A percentile compares a stretch with the other conserved stretches of the same genome.
Evolutionary conservation across 2,113 vertebrate genomes (phyloP).

Genomic region (Phyllostomus hastatus): DNA sequence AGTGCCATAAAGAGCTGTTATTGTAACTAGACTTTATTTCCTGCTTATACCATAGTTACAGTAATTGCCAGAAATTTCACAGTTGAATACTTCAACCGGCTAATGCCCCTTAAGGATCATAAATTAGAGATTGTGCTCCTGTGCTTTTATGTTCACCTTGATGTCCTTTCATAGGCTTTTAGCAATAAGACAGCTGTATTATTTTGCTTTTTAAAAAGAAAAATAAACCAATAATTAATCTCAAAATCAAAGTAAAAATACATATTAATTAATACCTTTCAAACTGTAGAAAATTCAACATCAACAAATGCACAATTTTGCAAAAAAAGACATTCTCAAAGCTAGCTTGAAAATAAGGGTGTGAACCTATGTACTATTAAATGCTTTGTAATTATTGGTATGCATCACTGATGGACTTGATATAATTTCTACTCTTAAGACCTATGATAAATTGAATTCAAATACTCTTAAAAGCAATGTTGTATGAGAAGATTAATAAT

Average conservation of each 20-base stretch:
- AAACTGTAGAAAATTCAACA: not conserved
- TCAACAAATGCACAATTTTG: not conserved
- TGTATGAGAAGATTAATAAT: not conserved
- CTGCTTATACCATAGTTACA: not conserved
- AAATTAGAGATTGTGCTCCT: not conserved
- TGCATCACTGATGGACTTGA: not conserved
- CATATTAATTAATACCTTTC: constrained; percentile 16
- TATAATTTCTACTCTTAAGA: not conserved
- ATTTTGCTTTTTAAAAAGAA: not conserved
- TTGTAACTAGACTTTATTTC: not conserved
- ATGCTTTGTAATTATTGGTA: not conserved
- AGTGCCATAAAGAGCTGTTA: not conserved
- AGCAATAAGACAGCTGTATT: not conserved
- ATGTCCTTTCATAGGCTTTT: not conserved
- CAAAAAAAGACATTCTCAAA: not conserved
- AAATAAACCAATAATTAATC: not conserved
- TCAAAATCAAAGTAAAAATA: not conserved
- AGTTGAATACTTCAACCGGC: not conserved
- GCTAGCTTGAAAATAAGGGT: not conserved
- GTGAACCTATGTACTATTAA: not conserved
- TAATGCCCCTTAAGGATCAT: not conserved
- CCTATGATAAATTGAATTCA: not conserved
- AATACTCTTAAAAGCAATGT: not conserved
- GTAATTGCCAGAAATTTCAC: not conserved
- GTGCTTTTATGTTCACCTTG: not conserved